Base-by-base conservation (phyloP, 1,140 invertebrate genomes). In the Drosophila sproati region DNA sequence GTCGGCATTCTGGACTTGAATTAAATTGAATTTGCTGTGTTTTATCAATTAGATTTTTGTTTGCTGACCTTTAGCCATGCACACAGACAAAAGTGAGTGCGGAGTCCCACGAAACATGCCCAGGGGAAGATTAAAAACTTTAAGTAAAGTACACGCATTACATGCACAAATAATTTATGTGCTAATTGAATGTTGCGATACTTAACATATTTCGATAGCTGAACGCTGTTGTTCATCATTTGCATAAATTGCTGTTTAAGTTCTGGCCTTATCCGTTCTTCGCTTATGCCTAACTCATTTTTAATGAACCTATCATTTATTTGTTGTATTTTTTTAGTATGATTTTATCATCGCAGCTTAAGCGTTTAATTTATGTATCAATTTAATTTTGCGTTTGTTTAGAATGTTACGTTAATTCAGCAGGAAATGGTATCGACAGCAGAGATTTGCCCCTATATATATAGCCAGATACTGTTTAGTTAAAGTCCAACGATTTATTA, bases 121-220 rank as follows among this genome's bases (percentile, higher is more conserved):
- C 20, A 20, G 20, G 20, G 20, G 1, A 2, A 20, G 20, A 12
- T 20, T 20, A 34, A 28, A 39, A 56, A 60, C 32, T 48, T 64
- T 20, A 37, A 60, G 64, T 71, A 71, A 71, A 71, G 64, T 71
- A 64, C 29, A 28, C 35, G 12, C 20, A 35, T 20, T 20, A 20
- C 7, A 3, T n/a, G n/a, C 48, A 50, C 52, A 45, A 64, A 64
- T 71, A 71, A 64, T 64, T 56, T 51, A 62, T 70, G 60, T 32
- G 68, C 51, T 64, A 71, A 71, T 71, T 71, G 68, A 71, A 71
- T 55, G 37, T 41, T 61, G 39, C 57, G 57, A 35, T 61, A 32
- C 45, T 50, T 50, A 41, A 41, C 39, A 43, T 50, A 29, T 50
- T 54, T 34, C 47, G 60, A 10, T 50, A 12, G 43, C 5, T 41